Conservation (phyloP, 2,888 invertebrate species). For the Argynnis bischoffii region DNA sequence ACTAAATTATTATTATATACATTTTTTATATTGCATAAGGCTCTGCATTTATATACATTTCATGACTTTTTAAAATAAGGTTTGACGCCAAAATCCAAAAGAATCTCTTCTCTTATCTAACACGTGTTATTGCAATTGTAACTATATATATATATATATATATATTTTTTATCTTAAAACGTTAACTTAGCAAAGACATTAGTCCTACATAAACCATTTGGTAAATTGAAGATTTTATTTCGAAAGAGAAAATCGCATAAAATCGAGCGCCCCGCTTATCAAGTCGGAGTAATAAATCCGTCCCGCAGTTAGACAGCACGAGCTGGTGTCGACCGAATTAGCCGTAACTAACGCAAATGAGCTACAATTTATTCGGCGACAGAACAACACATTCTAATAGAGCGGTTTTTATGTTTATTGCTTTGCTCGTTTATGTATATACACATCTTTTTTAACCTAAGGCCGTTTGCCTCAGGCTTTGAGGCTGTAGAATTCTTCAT, state of each 20-base stretch:
- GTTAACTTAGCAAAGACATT: neutral
- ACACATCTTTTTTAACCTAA: constrained; percentile 26
- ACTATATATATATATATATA: neutral
- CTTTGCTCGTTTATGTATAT: constrained; percentile 33
- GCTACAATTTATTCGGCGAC: constrained; percentile 46
- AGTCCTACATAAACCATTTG: neutral
- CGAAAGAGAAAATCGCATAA: constrained; percentile 12
- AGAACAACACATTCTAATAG: constrained; percentile 29
- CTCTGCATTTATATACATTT: no score
- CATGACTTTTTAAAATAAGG: no score
- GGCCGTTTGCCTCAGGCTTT: constrained; percentile 5
- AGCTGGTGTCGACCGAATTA: constrained; percentile 49
- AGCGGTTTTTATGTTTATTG: constrained; percentile 25
- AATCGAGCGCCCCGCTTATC: constrained; percentile 15
- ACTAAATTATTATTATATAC: no score
- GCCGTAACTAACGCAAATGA: constrained; percentile 54
- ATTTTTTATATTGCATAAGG: no score
- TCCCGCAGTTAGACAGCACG: constrained; percentile 55
- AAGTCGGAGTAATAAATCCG: constrained; percentile 55
- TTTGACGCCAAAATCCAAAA: no score
- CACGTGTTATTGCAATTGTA: neutral
- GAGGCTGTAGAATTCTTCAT: no score
- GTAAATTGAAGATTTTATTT: constrained; percentile 11
- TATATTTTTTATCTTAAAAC: neutral
- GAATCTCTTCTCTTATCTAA: no score